Percentiles rank a stretch among this genome's conserved stretches.
Evolutionary conservation across 2,888 invertebrate genomes (phyloP).

Genomic region (Idaea aversata): DNA sequence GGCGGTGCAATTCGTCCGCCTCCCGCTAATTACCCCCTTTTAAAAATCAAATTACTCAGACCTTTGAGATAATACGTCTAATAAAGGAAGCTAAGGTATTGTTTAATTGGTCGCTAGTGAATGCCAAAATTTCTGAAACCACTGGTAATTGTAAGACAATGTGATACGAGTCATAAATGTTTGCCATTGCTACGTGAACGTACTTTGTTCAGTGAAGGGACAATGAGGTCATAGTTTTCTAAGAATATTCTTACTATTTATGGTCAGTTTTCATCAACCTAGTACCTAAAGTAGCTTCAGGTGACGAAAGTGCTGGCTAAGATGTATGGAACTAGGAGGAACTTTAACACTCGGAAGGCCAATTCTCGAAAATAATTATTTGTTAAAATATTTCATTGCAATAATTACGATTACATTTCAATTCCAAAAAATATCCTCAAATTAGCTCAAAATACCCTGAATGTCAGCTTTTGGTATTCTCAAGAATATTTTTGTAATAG

Average conservation of each 20-base stretch:
- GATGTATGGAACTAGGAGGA: too few species aligned
- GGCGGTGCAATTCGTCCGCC: constrained; percentile 62
- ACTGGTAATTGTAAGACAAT: constrained; percentile 72
- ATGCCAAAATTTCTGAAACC: constrained; percentile 74
- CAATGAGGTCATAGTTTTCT: constrained; percentile 52
- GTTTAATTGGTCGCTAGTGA: constrained; percentile 25
- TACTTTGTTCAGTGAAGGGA: constrained; percentile 27
- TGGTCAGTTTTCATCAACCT: background rate
- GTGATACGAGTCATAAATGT: constrained; percentile 63
- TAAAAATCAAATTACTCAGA: constrained; percentile 37
- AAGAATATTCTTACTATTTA: background rate
- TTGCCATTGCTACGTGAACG: constrained; percentile 60
- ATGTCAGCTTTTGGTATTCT: too few species aligned
- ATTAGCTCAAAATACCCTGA: too few species aligned
- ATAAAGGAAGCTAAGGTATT: constrained; percentile 6
- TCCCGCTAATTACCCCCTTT: constrained; percentile 60
- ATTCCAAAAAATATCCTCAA: too few species aligned
- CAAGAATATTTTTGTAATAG: too few species aligned
- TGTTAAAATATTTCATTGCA: too few species aligned
- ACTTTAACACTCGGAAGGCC: too few species aligned
- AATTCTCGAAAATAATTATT: too few species aligned
- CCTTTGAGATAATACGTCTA: constrained; percentile 13
- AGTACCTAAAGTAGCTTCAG: too few species aligned
- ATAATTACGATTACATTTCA: too few species aligned
- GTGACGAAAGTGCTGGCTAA: too few species aligned